Evolutionary conservation across 2,888 invertebrate species (phyloP).

Genomic region (Patella caerulea): DNA sequence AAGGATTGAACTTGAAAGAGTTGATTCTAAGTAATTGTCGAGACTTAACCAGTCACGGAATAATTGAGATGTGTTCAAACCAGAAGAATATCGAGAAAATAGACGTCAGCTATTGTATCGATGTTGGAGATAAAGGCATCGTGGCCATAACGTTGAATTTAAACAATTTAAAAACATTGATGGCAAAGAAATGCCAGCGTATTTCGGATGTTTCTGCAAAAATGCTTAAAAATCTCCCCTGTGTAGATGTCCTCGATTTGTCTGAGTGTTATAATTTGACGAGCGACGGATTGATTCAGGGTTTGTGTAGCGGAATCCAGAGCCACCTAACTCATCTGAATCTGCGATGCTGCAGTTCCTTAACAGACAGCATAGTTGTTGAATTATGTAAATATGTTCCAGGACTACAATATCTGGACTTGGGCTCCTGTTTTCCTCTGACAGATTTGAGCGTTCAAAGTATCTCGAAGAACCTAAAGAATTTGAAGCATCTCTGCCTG

Average conservation of each 20-base stretch:
- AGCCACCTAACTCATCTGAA: slow-evolving; percentile 57
- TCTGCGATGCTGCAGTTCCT: slow-evolving; percentile 62
- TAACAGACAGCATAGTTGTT: slow-evolving; percentile 78
- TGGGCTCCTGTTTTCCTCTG: slow-evolving; percentile 81
- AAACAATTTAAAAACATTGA: slow-evolving; percentile 76
- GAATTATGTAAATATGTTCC: slow-evolving; percentile 77
- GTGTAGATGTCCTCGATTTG: slow-evolving; percentile 77
- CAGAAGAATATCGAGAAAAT: slow-evolving; percentile 77
- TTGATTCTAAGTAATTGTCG: slow-evolving; percentile 77
- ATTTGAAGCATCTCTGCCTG: slow-evolving; percentile 77
- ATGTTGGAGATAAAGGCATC: slow-evolving; percentile 79
- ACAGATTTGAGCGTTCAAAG: slow-evolving; percentile 80
- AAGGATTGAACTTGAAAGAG: slow-evolving; percentile 74
- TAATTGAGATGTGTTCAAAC: slow-evolving; percentile 75
- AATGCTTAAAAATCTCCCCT: slow-evolving; percentile 75
- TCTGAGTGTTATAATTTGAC: slow-evolving; percentile 80
- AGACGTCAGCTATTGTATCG: slow-evolving; percentile 78
- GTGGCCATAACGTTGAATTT: slow-evolving; percentile 77
- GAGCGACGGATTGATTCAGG: slow-evolving; percentile 77
- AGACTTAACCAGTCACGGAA: slow-evolving; percentile 77
- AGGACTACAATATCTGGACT: slow-evolving; percentile 77
- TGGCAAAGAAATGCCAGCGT: slow-evolving; percentile 78
- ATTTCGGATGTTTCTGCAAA: slow-evolving; percentile 78
- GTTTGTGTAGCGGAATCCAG: slow-evolving; percentile 72
- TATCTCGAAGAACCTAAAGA: slow-evolving; percentile 78